Base-by-base conservation (phyloP, 2,113 vertebrate species). In the Lamprologus ornatipinnis region DNA sequence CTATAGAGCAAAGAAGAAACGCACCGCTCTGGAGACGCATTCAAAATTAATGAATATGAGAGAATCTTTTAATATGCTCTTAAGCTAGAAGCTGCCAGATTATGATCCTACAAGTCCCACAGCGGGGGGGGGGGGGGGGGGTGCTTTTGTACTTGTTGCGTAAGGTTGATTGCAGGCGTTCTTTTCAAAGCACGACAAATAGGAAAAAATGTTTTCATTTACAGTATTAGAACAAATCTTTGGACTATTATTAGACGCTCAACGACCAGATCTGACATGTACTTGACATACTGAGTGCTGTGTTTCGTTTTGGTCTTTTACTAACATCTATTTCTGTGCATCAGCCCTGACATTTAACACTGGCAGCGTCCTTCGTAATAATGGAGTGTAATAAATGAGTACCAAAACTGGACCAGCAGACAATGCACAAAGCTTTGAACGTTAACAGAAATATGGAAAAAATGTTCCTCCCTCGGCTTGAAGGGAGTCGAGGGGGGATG, bases 61-160 rank as follows among this genome's bases (percentile, higher is more conserved):
- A 58, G 68, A 81, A 82, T 86, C 31, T 88, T 86, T 93, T 80
- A 78, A 88, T 91, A 33, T 65, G 54, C 51, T 87, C 53, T 84
- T 42, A 82, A 86, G 6, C 42, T 53, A 26, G 17, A 70, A 26
- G 75, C 55, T 79, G 57, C 8, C 51, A 53, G 70, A 78, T 78
- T 78, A 73, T 85, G 70, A 49, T 83, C 87, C 40, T 55, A 45
- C 40, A 75, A 47, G 45, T 14, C 21, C 40, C 21, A 85, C 90
- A 90, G 88, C 40, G 85, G 89, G 26, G 26, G 4, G 35, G 90
- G 89, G 81, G 84, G 84, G 85, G 83, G 88, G 89, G 81, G 84
- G 88, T 83, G 45, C 23, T 85, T 87, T 88, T 90, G 37, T 49
- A 89, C 84, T 90, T 93, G 92, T 92, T 91, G 92, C 89, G 54